A percentile compares a stretch with the other conserved stretches of the same genome.
phyloP scores from a whole-genome alignment of 2,113 vertebrate genomes.

The Plecturocebus donacophilus region DNA sequence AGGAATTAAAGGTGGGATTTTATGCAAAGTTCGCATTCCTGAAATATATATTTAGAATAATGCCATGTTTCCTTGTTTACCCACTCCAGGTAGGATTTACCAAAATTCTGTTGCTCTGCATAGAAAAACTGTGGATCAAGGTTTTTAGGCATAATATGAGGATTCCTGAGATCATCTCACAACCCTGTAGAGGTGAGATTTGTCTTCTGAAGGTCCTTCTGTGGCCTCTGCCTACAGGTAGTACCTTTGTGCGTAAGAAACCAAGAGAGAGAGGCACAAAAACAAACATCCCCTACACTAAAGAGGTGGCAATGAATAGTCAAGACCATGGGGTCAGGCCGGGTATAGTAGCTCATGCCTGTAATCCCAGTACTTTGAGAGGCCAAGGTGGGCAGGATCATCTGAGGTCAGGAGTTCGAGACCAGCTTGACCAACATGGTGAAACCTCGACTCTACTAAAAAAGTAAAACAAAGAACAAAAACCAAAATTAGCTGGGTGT shows the following conservation, averaged over 20 bases:
- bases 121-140: neutral
- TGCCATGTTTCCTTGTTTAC: neutral
- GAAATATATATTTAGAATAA: neutral
- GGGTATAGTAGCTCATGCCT: fast-evolving
- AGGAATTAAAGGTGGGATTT: neutral
- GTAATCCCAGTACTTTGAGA: too few relatives aligned
- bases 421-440: too few relatives aligned
- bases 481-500: too few relatives aligned
- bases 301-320: neutral
- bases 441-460: too few relatives aligned
- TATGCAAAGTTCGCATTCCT: neutral
- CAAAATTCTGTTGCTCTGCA: neutral
- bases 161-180: neutral
- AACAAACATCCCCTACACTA: neutral
- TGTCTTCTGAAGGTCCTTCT: neutral
- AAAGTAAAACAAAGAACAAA: too few relatives aligned
- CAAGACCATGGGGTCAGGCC: neutral
- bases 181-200: neutral
- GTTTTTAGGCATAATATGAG: neutral
- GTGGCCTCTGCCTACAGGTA: neutral
- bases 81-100: neutral
- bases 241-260: neutral
- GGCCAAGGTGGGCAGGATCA: too few relatives aligned
- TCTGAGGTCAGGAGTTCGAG: too few relatives aligned
- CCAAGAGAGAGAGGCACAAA: neutral